phyloP scores from a whole-genome alignment of 1,140 invertebrate species.

The Eubasilissa regina region DNA sequence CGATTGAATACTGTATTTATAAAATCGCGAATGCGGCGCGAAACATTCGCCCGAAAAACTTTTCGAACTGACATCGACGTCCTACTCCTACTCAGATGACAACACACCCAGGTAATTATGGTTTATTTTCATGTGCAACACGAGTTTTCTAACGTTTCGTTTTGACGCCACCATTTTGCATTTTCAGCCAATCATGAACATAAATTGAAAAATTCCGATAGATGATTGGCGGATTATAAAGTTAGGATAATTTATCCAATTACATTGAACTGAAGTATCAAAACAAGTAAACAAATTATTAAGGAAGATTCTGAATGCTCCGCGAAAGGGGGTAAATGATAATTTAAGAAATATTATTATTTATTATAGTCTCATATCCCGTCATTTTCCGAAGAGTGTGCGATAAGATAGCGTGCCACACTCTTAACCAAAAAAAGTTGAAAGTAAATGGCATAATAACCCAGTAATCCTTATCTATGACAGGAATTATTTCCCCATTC shows the following conservation, averaged over 20 bases:
- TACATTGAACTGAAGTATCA: too few relatives aligned
- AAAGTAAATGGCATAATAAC: too few relatives aligned
- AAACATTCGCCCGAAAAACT: conserved; percentile 9
- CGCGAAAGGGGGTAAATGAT: too few relatives aligned
- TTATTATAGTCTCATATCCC: too few relatives aligned
- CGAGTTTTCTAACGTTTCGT: neutral
- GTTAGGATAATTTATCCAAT: neutral
- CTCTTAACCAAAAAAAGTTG: too few relatives aligned
- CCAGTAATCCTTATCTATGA: too few relatives aligned
- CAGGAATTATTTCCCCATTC: too few relatives aligned
- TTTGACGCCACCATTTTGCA: neutral
- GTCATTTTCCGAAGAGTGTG: too few relatives aligned
- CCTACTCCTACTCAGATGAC: conserved; percentile 36
- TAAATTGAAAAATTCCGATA: neutral
- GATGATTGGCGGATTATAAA: conserved; percentile 17
- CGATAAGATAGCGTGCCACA: too few relatives aligned
- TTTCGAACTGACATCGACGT: conserved; percentile 33
- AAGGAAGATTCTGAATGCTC: too few relatives aligned
- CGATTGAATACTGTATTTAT: conserved; percentile 3
- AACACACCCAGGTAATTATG: conserved; percentile 52
- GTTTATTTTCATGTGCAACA: conserved; percentile 4
- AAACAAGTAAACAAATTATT: too few relatives aligned
- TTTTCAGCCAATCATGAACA: conserved; percentile 15
- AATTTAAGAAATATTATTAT: too few relatives aligned
- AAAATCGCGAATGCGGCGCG: neutral